phyloP scores from a whole-genome alignment of 2,888 invertebrate genomes.

The Lochmaea crataegi region DNA sequence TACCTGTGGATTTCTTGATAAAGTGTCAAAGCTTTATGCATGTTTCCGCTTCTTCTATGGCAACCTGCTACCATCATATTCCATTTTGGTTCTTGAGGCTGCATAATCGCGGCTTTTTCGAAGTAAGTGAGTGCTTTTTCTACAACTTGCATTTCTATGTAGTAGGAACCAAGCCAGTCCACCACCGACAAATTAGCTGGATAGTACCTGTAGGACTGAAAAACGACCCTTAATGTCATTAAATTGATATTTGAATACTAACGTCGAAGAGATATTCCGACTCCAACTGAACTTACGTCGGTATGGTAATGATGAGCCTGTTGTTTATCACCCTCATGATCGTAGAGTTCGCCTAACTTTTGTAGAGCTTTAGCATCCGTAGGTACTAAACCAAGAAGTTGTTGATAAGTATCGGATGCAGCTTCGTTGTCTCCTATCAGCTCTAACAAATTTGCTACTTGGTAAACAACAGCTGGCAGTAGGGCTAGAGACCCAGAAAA shows the following conservation, averaged over 20 bases:
- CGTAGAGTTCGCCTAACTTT: constrained; percentile 90
- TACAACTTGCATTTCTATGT: constrained; percentile 87
- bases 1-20: constrained; percentile 85
- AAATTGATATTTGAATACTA: background rate
- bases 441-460: constrained; percentile 83
- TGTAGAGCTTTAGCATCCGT: constrained; percentile 91
- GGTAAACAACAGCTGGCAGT: constrained; percentile 72
- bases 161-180: constrained; percentile 91
- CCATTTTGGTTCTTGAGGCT: constrained; percentile 86
- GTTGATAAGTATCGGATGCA: constrained; percentile 76
- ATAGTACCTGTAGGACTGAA: constrained; percentile 76
- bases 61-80: constrained; percentile 88
- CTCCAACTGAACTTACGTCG: constrained; percentile 63
- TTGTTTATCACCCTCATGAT: constrained; percentile 89
- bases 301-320: constrained; percentile 87
- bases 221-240: background rate
- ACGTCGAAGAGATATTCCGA: too few relatives aligned
- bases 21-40: constrained; percentile 76
- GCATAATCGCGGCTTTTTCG: constrained; percentile 80
- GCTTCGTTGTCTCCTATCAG: constrained; percentile 72
- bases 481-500: constrained; percentile 70
- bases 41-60: constrained; percentile 81
- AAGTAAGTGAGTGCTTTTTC: constrained; percentile 89
- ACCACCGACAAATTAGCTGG: constrained; percentile 82
- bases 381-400: constrained; percentile 84